Conservation (phyloP, 2,113 vertebrate genomes). For the Candoia aspera region DNA sequence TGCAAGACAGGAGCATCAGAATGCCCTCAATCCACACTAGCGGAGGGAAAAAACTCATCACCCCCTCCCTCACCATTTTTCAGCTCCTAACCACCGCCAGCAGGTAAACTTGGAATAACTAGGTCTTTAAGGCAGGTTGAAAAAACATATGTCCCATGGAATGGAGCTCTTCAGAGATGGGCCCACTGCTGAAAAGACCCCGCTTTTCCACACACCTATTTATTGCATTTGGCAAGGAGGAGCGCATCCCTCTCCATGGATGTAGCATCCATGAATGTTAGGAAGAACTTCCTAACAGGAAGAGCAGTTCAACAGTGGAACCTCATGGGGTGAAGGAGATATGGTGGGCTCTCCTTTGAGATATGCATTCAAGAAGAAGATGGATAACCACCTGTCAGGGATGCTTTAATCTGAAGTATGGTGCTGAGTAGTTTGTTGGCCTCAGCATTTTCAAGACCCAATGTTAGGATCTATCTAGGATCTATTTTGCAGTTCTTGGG, state of each 20-base stretch:
- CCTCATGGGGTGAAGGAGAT: no score
- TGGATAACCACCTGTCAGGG: no score
- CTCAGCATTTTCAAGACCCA: no score
- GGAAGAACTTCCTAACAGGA: no score
- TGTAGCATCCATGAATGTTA: not conserved
- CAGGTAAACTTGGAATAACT: not conserved
- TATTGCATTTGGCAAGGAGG: not conserved
- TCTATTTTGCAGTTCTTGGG: no score
- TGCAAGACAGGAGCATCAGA: not conserved
- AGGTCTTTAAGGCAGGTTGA: not conserved
- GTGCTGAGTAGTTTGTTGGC: no score
- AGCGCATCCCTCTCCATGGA: not conserved
- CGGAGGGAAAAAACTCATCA: not conserved
- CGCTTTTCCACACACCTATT: not conserved
- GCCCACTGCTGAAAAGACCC: not conserved
- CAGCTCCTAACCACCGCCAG: not conserved
- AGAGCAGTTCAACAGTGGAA: no score
- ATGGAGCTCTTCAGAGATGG: not conserved
- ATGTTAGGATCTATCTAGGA: no score
- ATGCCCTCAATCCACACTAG: not conserved
- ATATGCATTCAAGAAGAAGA: no score
- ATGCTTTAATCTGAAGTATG: no score
- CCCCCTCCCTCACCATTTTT: fast-evolving
- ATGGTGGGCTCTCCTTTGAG: no score
- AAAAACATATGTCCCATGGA: not conserved